Evolutionary conservation across 1,140 invertebrate species (phyloP).

Genomic region (Drosophila oshimai): DNA sequence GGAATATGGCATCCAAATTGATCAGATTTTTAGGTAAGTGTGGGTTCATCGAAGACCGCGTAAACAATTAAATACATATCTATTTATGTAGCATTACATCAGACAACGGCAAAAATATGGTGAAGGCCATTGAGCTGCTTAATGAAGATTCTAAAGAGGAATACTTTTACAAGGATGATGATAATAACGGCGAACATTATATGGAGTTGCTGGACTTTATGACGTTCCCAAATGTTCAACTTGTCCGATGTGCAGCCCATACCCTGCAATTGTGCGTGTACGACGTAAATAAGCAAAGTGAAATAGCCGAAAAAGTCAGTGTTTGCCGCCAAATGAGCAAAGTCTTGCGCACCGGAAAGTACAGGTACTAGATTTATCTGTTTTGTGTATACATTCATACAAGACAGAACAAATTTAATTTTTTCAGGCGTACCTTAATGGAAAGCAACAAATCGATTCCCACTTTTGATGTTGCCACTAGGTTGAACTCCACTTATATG

Average conservation of each 20-base stretch:
- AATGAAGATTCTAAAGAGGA: slow-evolving; percentile 12
- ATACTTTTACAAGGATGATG: slow-evolving; percentile 2
- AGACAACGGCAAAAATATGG: slow-evolving; percentile 25
- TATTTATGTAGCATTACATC: slow-evolving; percentile 1
- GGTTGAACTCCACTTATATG: slow-evolving; percentile 1
- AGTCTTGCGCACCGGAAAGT: not conserved
- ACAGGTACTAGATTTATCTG: not conserved
- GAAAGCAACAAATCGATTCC: slow-evolving; percentile 12
- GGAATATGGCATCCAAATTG: slow-evolving; percentile 5
- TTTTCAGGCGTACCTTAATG: slow-evolving; percentile 12
- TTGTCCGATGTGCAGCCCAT: slow-evolving; percentile 14
- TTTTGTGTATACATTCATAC: not conserved
- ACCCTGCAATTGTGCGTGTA: slow-evolving; percentile 13
- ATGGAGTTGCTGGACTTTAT: slow-evolving; percentile 8
- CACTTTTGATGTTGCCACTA: slow-evolving; percentile 1
- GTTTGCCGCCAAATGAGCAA: slow-evolving; percentile 1
- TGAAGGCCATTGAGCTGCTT: slow-evolving; percentile 12
- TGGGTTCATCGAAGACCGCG: not conserved
- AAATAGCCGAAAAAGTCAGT: slow-evolving; percentile 2
- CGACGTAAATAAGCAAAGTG: slow-evolving; percentile 5
- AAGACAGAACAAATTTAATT: not conserved
- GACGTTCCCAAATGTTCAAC: slow-evolving; percentile 4
- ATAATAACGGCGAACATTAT: slow-evolving; percentile 1
- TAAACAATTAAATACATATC: not conserved
- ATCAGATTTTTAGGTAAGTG: slow-evolving; percentile 24